Evolutionary conservation across 2,113 vertebrate species (phyloP), one percentile per base, ranked within the genome.

Genomic region (Dipodomys ordii): DNA sequence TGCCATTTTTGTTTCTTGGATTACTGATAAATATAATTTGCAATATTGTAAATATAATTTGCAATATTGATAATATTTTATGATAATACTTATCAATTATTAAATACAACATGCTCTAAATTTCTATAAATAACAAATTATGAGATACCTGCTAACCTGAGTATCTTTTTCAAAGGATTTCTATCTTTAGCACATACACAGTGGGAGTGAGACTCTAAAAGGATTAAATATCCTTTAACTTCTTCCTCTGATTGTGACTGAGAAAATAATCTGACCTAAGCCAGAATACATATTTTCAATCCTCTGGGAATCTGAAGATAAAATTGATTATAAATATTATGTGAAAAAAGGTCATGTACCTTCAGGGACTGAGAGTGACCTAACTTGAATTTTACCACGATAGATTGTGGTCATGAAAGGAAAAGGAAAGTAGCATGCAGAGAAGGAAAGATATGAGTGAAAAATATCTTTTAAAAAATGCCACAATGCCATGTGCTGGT

Each of bases 351-450:
- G 16, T 76, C 60, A 67, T 67, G 13, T 69, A 80, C 53, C 4
- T n/a, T 89, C 28, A 57, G 22, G 62, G 35, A 2, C 39, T 73
- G 49, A 84, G 8, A 69, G 20, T 96, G 27, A 76, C 19, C 7
- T 62, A 20, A 80, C 94, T 79, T 91, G 69, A 62, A 79, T 91
- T 88, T 94, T 39, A 76, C 15, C 18, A 62, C n/a, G 28, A 53
- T 67, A 13, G n/a, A 30, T 2, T 76, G 12, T 90, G 20, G 19
- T 32, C 30, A 68, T 71, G 32, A 88, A 87, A 77, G 68, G 30
- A 30, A 91, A 91, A 88, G 64, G 12, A 78, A 90, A 30, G 12
- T 10, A 81, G n/a, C 18, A 20, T 25, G 20, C 39, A 91, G 32
- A 89, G 30, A 91, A 19, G 22, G 15, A 84, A 87, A 60, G 71